These are phyloP conservation scores for Bicyclus anynana DNA, from an alignment of 1,140 invertebrate genomes.

Conservation along the genomic window DNA sequence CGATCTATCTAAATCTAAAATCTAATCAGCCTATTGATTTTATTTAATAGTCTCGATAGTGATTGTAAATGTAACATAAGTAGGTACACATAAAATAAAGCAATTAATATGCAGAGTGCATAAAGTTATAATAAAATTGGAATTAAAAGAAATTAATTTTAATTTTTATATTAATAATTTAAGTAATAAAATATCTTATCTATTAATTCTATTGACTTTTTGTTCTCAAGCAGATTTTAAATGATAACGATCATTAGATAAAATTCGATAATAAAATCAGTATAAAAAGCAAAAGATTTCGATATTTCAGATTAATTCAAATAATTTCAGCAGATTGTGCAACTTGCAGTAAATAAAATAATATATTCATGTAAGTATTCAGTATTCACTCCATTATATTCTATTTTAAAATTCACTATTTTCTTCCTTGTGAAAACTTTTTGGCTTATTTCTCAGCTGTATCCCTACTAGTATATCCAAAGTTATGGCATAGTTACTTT, in stretches of 20 bases:
- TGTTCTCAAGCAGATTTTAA: not conserved
- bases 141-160: too few species aligned
- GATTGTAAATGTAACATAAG: not conserved
- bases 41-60: not conserved
- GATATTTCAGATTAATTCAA: slow-evolving; percentile 1
- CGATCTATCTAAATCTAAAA: slow-evolving; percentile 1
- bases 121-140: too few species aligned
- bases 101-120: too few species aligned
- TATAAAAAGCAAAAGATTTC: slow-evolving; percentile 6
- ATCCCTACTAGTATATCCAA: too few species aligned
- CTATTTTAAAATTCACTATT: too few species aligned
- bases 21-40: not conserved
- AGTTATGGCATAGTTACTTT: too few species aligned
- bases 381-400: not conserved
- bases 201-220: not conserved
- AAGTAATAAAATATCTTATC: not conserved
- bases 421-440: too few species aligned
- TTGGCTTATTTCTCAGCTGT: too few species aligned
- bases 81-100: too few species aligned
- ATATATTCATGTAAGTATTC: not conserved
- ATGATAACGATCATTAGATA: slow-evolving; percentile 13
- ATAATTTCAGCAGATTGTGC: not conserved
- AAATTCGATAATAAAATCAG: slow-evolving; percentile 15
- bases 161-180: not conserved
- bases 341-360: not conserved